Evolutionary conservation across 2,113 vertebrate species (phyloP), one percentile per base, ranked within the genome.

Genomic region (Rafetus swinhoei): DNA sequence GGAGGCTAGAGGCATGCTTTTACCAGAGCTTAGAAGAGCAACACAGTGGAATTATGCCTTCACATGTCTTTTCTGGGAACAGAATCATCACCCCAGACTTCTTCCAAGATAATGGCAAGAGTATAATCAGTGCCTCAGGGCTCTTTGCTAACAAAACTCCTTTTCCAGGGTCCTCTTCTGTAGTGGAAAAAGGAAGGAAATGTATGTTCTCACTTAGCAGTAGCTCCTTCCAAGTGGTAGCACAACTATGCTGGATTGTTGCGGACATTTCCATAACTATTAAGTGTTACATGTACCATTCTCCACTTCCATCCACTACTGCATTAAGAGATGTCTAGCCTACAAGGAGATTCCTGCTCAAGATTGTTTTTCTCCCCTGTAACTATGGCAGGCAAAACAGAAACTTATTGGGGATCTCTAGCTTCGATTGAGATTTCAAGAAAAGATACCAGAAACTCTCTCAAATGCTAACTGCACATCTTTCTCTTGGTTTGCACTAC

Each of bases 61-160:
- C 89, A 94, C 93, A 96, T 84, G 90, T 95, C 86, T 45, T 95
- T 93, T 95, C 81, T 55, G 74, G 81, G 94, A 94, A 96, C 57
- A 65, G 14, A 81, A 96, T 97, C 96, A 97, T 91, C 56, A 24
- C 95, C 95, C 94, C 80, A 95, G 90, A 94, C 95, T 92, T 90
- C 94, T 96, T 97, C 95, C 95, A 88, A 95, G 89, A 93, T 93
- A 94, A 90, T 83, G 82, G 87, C 93, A 94, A 80, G 94, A 96
- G 79, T 82, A 82, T 92, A 97, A 97, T 95, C 96, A 95, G 79
- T 69, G 96, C 94, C 97, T 96, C 92, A 96, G 91, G 80, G 82
- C 72, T 92, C 84, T 93, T 69, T 94, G 93, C 95, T 90, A 93
- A 74, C 79, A 57, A 79, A 84, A 97, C 96, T 85, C 88, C 85